Conservation (phyloP, 2,797 vertebrate species). For the Bufotes viridis region DNA sequence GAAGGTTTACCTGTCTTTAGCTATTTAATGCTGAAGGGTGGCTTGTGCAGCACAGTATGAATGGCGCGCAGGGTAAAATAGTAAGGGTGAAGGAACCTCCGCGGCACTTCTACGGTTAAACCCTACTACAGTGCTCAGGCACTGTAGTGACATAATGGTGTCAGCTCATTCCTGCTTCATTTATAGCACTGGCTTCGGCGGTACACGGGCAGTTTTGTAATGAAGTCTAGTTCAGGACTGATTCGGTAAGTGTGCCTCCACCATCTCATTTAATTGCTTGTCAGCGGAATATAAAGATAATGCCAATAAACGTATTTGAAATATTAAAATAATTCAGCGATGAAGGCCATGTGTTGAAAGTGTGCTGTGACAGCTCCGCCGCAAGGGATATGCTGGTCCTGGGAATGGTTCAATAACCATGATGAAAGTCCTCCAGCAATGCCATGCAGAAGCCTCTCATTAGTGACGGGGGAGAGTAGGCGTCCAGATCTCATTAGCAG, state of each 20-base stretch:
- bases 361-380: conserved; percentile 16
- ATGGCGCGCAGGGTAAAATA: background rate
- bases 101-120: conserved; percentile 24
- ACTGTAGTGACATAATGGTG: conserved; percentile 20
- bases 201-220: background rate
- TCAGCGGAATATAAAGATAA: conserved; percentile 22
- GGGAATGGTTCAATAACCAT: conserved; percentile 38
- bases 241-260: background rate
- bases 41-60: background rate
- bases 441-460: conserved; percentile 40
- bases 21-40: background rate
- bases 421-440: conserved; percentile 36
- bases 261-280: conserved; percentile 19
- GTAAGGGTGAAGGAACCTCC: background rate
- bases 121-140: background rate
- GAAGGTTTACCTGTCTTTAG: background rate
- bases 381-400: conserved; percentile 21
- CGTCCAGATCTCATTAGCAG: conserved; percentile 51
- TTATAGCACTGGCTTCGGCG: background rate
- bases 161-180: background rate
- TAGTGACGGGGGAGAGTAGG: conserved; percentile 38
- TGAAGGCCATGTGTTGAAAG: background rate
- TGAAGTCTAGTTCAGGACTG: background rate
- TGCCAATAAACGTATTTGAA: background rate
- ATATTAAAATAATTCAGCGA: conserved; percentile 16